Percentiles rank a stretch among this genome's conserved stretches.
phyloP scores from a whole-genome alignment of 1,140 invertebrate species.

The Pseudachorutes palmiensis region DNA sequence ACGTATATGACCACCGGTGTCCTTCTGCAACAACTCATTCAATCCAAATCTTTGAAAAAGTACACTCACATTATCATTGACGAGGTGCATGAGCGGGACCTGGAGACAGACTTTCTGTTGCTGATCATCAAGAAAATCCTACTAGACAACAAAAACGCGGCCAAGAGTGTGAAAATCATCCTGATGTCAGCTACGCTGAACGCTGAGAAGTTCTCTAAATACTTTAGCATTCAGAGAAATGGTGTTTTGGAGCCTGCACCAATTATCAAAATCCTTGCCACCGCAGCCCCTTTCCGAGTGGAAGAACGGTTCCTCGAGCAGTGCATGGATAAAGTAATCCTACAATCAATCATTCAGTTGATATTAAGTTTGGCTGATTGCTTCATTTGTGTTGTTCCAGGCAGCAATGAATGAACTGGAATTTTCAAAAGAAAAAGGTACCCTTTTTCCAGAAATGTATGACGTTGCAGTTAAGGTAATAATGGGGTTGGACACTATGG shows the following conservation, averaged over 20 bases:
- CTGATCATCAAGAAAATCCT: slow-evolving; percentile 63
- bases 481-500: slow-evolving; percentile 12
- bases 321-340: slow-evolving; percentile 7
- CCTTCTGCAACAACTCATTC: slow-evolving; percentile 56
- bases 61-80: slow-evolving; percentile 89
- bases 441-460: slow-evolving; percentile 19
- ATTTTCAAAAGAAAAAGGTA: slow-evolving; percentile 13
- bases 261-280: slow-evolving; percentile 47
- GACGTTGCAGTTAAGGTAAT: slow-evolving; percentile 20
- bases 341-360: neutral
- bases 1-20: slow-evolving; percentile 76
- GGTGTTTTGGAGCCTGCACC: slow-evolving; percentile 46
- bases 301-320: slow-evolving; percentile 31
- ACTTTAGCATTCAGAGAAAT: slow-evolving; percentile 47
- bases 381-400: neutral
- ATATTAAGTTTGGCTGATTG: neutral
- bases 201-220: slow-evolving; percentile 45
- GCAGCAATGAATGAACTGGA: slow-evolving; percentile 21
- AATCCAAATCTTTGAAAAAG: slow-evolving; percentile 49
- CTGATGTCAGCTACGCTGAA: slow-evolving; percentile 56
- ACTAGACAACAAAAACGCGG: neutral
- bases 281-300: neutral
- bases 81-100: slow-evolving; percentile 90
- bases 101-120: slow-evolving; percentile 87
- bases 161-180: neutral